Evolutionary conservation across 1,140 invertebrate genomes (phyloP), one percentile per base, ranked within the genome.

Genomic region (Ptiloglossa arizonensis): DNA sequence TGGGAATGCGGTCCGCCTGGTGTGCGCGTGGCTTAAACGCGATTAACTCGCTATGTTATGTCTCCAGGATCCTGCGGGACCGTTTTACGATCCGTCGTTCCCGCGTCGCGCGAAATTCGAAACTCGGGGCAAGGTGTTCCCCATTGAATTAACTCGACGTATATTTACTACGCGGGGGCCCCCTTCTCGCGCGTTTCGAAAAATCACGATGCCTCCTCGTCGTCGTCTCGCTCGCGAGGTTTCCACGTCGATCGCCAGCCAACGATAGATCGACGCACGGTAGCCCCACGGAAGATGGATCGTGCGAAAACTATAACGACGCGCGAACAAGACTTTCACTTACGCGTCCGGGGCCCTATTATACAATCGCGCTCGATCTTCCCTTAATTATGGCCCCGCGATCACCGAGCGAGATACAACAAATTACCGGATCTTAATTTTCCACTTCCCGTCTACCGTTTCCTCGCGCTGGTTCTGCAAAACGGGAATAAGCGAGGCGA

Each of bases 11-110:
- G 48, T 66, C 15, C 5, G 13, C 5, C 19, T n/a, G 62, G 35
- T 74, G 62, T 66, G 72, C 62, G 60, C 19, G 62, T 35, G 27
- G 22, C 35, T 41, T 67, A 67, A 74, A 0, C 17, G 54, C 64
- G 73, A 59, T 69, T 69, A 69, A 76, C 66, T 76, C 73, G 50
- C 80, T n/a, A 41, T 82, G 80, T 82, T 79, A 79, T 79, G 80
- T 82, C 76, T 82, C 70, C 56, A 63, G 57, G 59, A 50, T 73
- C 69, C 63, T 32, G 64, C 19, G 67, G 57, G 57, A 38, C 64
- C 56, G 50, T 74, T 82, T 82, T 82, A 82, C 70, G 76, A 73
- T 35, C 32, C 79, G 38, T 48, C 41, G 38, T 19, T 17, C 44
- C n/a, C 8, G 62, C 44, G 41, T 59, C 56, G 66, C 73, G 64